Evolutionary conservation across 2,888 invertebrate species (phyloP).

Genomic region (Troglohyphantes excavatus): DNA sequence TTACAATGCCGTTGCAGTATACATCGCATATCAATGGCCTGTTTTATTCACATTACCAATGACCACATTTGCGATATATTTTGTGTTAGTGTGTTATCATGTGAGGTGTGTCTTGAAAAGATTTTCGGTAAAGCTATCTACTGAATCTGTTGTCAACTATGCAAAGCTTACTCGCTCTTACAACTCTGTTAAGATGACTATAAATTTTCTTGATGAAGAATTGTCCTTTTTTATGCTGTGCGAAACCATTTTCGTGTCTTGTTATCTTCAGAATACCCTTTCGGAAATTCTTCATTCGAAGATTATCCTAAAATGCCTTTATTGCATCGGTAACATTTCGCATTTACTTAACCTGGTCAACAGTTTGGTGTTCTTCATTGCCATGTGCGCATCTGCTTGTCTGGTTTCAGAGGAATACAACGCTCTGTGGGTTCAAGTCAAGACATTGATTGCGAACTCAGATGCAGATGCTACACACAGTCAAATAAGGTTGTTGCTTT

Average conservation of each 20-base stretch:
- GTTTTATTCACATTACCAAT: neutral
- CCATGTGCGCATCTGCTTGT: neutral
- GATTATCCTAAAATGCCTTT: too few species aligned
- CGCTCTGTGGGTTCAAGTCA: neutral
- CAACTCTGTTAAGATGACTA: neutral
- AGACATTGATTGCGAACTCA: too few species aligned
- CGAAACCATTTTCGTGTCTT: neutral
- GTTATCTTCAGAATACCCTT: neutral
- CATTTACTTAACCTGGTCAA: neutral
- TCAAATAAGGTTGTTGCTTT: neutral
- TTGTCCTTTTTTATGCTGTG: neutral
- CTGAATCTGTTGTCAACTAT: neutral
- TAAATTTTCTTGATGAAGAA: neutral
- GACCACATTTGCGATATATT: neutral
- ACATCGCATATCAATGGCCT: too few species aligned
- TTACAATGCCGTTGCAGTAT: too few species aligned
- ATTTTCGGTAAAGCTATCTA: neutral
- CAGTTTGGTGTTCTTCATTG: neutral
- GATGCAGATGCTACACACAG: too few species aligned
- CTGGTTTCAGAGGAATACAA: slow-evolving; percentile 1
- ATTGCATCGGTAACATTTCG: too few species aligned
- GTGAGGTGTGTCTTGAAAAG: neutral
- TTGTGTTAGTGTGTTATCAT: neutral
- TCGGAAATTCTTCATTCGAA: too few species aligned
- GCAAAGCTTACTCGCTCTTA: neutral